Evolutionary conservation across 2,113 vertebrate species (phyloP), one percentile per base, ranked within the genome.

Genomic region (Morone saxatilis): DNA sequence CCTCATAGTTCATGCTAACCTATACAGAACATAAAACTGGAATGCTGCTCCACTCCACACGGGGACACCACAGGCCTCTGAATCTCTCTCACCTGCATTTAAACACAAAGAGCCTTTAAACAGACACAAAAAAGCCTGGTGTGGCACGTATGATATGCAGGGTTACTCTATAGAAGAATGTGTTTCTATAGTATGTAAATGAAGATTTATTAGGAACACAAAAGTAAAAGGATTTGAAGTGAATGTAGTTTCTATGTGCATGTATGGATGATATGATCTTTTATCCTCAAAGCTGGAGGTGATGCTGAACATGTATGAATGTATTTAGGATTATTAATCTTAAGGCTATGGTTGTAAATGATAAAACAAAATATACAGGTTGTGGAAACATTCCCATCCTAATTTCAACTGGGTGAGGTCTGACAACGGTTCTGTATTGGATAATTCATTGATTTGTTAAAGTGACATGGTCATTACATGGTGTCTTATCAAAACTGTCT

Each of bases 11-110:
- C 82, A 84, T 71, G 81, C 81, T 80, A 57, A 80, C 47, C 48
- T 80, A 65, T 14, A 36, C 11, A 43, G 7, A 86, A 76, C 50
- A 62, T 48, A 31, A 87, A 88, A 76, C 71, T 14, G 83, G 72
- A 88, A 69, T 61, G 56, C 81, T 81, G 71, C 77, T 86, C 81
- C 80, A 47, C 72, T 79, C 81, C 85, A 86, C 88, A 91, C 13
- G 14, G 82, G 86, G 86, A 68, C 68, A 47, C 69, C 76, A 81
- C 78, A 86, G 71, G 60, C 8, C 84, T 36, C n/a, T 72, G 57
- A 83, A 69, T 67, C 83, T 61, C 86, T 38, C 80, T 40, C 78
- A 47, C 71, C 11, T 86, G 3, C 31, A 31, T 31, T 31, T 31
- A 1, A 70, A 68, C 79, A 61, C 56, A 43, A 36, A 77, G 67